Percentiles rank a stretch among this genome's conserved stretches.
phyloP scores from a whole-genome alignment of 2,888 invertebrate species.

The Drosophila anomelani region DNA sequence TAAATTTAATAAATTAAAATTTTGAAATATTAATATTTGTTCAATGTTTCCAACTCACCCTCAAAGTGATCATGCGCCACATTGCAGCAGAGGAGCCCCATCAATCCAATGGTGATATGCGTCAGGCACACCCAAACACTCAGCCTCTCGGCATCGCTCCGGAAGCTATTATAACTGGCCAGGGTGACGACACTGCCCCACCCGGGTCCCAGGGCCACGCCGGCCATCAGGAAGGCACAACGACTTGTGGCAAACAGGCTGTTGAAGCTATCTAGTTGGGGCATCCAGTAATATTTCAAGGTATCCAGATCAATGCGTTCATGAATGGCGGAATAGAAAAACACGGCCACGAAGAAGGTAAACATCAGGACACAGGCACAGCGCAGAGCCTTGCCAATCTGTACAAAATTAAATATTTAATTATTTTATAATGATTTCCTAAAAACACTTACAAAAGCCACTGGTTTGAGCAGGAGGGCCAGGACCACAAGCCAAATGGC shows the following conservation, averaged over 20 bases:
- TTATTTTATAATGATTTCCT: not conserved
- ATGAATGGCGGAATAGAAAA: constrained; percentile 71
- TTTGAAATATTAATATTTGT: not conserved
- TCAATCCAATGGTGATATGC: constrained; percentile 72
- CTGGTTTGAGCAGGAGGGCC: constrained; percentile 68
- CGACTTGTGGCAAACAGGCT: constrained; percentile 50
- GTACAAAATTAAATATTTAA: not conserved
- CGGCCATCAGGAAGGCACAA: constrained; percentile 74
- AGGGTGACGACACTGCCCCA: constrained; percentile 93
- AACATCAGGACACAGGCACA: constrained; percentile 78
- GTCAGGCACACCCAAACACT: constrained; percentile 79
- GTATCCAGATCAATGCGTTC: constrained; percentile 57
- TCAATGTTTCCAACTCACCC: constrained; percentile 44
- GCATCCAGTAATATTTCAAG: constrained; percentile 61
- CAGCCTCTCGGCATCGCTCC: constrained; percentile 87
- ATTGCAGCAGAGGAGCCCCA: constrained; percentile 75
- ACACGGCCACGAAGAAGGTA: constrained; percentile 72
- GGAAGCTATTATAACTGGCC: constrained; percentile 92
- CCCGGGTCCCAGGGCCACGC: constrained; percentile 92
- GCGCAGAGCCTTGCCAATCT: constrained; percentile 82
- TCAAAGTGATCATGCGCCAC: constrained; percentile 83
- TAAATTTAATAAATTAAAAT: not conserved
- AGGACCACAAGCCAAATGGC: constrained; percentile 76
- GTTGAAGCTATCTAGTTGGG: constrained; percentile 55
- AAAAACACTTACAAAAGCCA: constrained; percentile 73